A percentile compares a stretch with the other conserved stretches of the same genome.
These are phyloP conservation scores for Phragmatobia fuliginosa DNA, from an alignment of 2,888 invertebrate genomes.

Conservation along the genomic window DNA sequence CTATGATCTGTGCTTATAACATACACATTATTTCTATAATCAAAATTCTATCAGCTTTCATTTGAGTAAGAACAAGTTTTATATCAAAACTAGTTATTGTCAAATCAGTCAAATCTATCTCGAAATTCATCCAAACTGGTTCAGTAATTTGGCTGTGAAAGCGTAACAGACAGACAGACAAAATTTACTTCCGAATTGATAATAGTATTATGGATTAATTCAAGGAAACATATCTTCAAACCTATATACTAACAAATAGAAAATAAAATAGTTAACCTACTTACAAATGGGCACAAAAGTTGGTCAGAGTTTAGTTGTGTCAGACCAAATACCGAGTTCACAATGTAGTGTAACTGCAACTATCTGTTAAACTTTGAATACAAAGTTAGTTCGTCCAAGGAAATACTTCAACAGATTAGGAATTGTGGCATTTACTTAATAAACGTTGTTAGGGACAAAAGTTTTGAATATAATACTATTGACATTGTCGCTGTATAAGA, in stretches of 20 bases:
- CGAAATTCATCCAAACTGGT: too few relatives aligned
- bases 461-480: neutral
- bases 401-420: slow-evolving; percentile 1
- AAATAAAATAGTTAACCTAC: neutral
- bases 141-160: too few relatives aligned
- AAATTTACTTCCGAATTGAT: too few relatives aligned
- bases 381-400: slow-evolving; percentile 18
- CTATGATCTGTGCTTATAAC: too few relatives aligned
- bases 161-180: too few relatives aligned
- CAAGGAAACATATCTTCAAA: neutral
- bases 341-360: slow-evolving; percentile 15
- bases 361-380: slow-evolving; percentile 22
- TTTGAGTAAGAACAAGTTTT: neutral
- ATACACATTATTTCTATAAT: too few relatives aligned
- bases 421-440: neutral
- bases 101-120: too few relatives aligned
- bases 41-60: neutral
- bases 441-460: neutral
- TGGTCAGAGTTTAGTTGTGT: neutral
- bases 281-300: neutral
- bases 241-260: neutral
- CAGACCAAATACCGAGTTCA: neutral
- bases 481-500: too few relatives aligned
- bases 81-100: too few relatives aligned
- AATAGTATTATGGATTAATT: too few relatives aligned